These are phyloP conservation scores for Argopecten irradians DNA, from an alignment of 1,140 invertebrate species.

Conservation along the genomic window DNA sequence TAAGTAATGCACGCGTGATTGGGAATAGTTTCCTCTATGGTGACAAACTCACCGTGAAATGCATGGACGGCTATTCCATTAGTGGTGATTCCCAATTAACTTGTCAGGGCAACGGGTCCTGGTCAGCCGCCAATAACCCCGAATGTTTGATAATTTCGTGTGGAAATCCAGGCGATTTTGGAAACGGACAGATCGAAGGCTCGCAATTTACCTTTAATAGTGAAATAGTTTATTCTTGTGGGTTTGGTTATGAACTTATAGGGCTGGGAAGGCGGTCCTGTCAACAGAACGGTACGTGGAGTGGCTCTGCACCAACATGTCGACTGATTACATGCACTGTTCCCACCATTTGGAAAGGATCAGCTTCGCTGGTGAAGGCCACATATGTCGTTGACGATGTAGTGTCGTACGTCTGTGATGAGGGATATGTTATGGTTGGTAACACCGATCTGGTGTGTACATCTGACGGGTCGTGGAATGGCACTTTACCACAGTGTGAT, in stretches of 20 bases:
- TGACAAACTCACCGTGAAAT: conserved; percentile 57
- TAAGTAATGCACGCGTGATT: conserved; percentile 55
- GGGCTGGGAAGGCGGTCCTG: conserved; percentile 49
- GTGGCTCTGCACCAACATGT: conserved; percentile 78
- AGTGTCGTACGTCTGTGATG: conserved; percentile 27
- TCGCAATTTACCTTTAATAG: neutral
- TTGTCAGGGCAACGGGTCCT: conserved; percentile 56
- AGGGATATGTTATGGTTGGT: conserved; percentile 39
- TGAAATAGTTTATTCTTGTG: conserved; percentile 33
- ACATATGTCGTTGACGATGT: neutral
- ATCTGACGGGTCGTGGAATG: conserved; percentile 33
- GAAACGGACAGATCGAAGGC: conserved; percentile 26
- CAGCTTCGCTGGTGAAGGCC: neutral
- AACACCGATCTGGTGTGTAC: conserved; percentile 33
- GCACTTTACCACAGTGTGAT: conserved; percentile 41
- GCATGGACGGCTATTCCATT: conserved; percentile 69
- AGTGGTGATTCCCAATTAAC: conserved; percentile 57
- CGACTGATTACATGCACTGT: conserved; percentile 51
- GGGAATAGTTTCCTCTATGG: conserved; percentile 43
- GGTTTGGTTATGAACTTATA: conserved; percentile 31
- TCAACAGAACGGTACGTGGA: conserved; percentile 86
- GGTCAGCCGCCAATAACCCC: conserved; percentile 42
- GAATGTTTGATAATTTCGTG: conserved; percentile 37
- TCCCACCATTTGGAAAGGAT: conserved; percentile 25
- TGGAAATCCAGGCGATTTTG: neutral